Evolutionary conservation across 1,140 invertebrate genomes (phyloP).

Genomic region (Phthorimaea operculella): DNA sequence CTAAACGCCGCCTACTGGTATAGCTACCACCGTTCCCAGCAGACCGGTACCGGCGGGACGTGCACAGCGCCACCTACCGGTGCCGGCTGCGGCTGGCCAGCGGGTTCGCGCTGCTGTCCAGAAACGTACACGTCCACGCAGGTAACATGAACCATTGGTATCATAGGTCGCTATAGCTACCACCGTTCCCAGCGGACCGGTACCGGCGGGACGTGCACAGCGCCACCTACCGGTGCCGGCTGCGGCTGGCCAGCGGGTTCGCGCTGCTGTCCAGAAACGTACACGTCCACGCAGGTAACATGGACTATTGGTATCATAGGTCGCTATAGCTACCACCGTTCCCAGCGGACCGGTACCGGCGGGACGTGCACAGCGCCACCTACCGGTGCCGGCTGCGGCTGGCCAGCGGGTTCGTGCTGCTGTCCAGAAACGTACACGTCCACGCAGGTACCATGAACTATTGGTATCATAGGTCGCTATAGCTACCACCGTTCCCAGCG

Average conservation of each 20-base stretch:
- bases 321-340: constrained; percentile 87
- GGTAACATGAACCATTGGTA: constrained; percentile 69
- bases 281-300: constrained; percentile 84
- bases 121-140: constrained; percentile 86
- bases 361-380: constrained; percentile 81
- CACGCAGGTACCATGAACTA: constrained; percentile 91
- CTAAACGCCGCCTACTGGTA: too few relatives aligned
- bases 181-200: constrained; percentile 81
- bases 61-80: constrained; percentile 78
- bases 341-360: constrained; percentile 78
- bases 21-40: constrained; percentile 84
- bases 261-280: constrained; percentile 85
- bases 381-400: constrained; percentile 81
- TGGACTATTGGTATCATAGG: constrained; percentile 11
- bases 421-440: constrained; percentile 86
- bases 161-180: constrained; percentile 78
- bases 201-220: constrained; percentile 86
- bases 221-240: constrained; percentile 76
- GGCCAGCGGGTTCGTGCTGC: constrained; percentile 76
- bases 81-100: constrained; percentile 82
- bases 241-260: constrained; percentile 78
- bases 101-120: constrained; percentile 80
- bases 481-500: constrained; percentile 83
- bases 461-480: too few relatives aligned
- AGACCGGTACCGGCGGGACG: constrained; percentile 80